Evolutionary conservation across 2,113 vertebrate species (phyloP), one percentile per base, ranked within the genome.

Genomic region (Hyperopisus bebe): DNA sequence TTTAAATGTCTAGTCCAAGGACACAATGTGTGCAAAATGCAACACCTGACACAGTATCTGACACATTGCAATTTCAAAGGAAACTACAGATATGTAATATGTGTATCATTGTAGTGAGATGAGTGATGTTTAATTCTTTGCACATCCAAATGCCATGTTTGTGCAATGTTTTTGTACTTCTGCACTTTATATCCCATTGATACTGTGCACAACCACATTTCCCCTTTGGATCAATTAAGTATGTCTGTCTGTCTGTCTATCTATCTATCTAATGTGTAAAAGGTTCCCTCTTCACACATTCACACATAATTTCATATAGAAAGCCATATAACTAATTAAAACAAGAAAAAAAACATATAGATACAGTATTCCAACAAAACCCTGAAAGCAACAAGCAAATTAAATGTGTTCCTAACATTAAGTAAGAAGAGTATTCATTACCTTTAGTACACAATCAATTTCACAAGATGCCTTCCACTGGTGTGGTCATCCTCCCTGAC

Each of bases 1-100:
- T 89, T 82, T 35, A 58, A 84, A 35, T 55, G 50, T 82, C 74
- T 82, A 51, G 88, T 82, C 48, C 88, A 89, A 89, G 70, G 74
- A 89, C 88, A 89, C 5, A 53, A 21, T 89, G 48, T 51, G n/a
- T 82, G 80, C 31, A 35, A 77, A 48, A 70, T 88, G 44, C 11
- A 74, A 27, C 58, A 74, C 42, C 62, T 47, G 44, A 17, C 70
- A 88, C 47, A 88, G 24, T n/a, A 19, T 24, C 44, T 42, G 62
- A 74, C 47, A 48, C 74, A 42, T 42, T 80, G 66, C 51, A 86
- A 11, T 35, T 89, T 89, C 83, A 42, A 89, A 58, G 15, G 31
- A 24, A 85, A 85, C 31, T 89, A 27, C 55, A 50, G 19, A 66
- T 35, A 42, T 80, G 35, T 80, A 80, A 42, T 42, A 80, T 80